Evolutionary conservation across 2,888 invertebrate genomes (phyloP).

Genomic region (Sabellastarte sp.): DNA sequence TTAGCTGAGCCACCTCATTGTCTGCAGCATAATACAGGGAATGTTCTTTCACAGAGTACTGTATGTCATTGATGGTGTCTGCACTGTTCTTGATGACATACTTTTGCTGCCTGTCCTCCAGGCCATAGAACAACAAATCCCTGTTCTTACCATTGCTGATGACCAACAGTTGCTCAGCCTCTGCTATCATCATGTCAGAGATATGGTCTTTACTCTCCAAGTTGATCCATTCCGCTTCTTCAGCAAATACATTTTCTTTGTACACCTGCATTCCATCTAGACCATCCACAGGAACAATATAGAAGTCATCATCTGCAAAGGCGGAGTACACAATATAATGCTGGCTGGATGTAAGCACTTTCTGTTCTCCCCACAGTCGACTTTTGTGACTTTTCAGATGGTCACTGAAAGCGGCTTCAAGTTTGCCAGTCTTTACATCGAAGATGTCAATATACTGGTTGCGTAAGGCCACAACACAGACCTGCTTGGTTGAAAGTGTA

Average conservation of each 20-base stretch:
- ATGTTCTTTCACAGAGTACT: background rate
- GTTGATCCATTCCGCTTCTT: constrained; percentile 12
- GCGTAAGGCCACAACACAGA: background rate
- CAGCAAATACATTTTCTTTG: constrained; percentile 12
- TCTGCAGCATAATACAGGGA: background rate
- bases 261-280: background rate
- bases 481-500: too few relatives aligned
- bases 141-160: constrained; percentile 12
- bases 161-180: background rate
- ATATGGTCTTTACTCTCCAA: constrained; percentile 14
- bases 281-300: background rate
- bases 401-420: background rate
- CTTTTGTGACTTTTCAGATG: constrained; percentile 3
- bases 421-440: constrained; percentile 1
- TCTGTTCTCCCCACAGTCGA: constrained; percentile 4
- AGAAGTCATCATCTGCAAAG: constrained; percentile 14
- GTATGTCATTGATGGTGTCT: background rate
- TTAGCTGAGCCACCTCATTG: constrained; percentile 4
- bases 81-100: background rate
- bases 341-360: constrained; percentile 2
- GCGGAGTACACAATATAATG: constrained; percentile 8
- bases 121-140: constrained; percentile 11
- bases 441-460: background rate
- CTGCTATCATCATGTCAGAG: constrained; percentile 7
- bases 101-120: background rate